Evolutionary conservation across 2,888 invertebrate genomes (phyloP).

Genomic region (Muscina levida): DNA sequence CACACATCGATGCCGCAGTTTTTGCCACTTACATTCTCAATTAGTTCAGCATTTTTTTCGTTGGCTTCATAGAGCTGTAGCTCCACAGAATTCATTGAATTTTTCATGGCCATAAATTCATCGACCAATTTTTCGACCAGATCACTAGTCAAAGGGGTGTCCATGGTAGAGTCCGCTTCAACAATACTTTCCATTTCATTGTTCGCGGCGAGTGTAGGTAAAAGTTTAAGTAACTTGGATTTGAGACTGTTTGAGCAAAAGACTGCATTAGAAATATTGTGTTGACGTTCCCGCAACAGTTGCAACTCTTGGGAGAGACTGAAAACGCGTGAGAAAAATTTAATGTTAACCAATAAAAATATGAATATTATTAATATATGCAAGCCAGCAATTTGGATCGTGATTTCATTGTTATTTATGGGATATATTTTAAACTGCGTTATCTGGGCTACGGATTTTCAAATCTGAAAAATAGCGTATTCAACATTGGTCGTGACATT

Average conservation of each 20-base stretch:
- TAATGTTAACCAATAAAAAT: neutral
- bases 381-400: too few species aligned
- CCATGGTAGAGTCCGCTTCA: slow-evolving; percentile 72
- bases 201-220: slow-evolving; percentile 73
- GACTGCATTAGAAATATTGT: slow-evolving; percentile 63
- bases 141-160: slow-evolving; percentile 73
- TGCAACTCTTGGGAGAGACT: slow-evolving; percentile 72
- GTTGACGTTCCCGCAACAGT: slow-evolving; percentile 70
- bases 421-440: too few species aligned
- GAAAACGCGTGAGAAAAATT: neutral
- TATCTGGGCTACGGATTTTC: too few species aligned
- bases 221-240: slow-evolving; percentile 76
- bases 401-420: neutral
- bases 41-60: slow-evolving; percentile 78
- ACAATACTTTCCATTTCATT: slow-evolving; percentile 77
- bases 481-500: too few species aligned
- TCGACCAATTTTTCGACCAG: slow-evolving; percentile 77
- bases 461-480: too few species aligned
- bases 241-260: slow-evolving; percentile 74
- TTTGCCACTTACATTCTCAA: slow-evolving; percentile 78
- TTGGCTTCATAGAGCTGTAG: slow-evolving; percentile 79
- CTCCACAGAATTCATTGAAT: slow-evolving; percentile 75
- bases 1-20: too few species aligned
- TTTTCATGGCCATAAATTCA: slow-evolving; percentile 76
- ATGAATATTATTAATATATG: too few species aligned